Evolutionary conservation across 1,140 invertebrate species (phyloP), one percentile per base, ranked within the genome.

Genomic region (Heliconius eleuchia): DNA sequence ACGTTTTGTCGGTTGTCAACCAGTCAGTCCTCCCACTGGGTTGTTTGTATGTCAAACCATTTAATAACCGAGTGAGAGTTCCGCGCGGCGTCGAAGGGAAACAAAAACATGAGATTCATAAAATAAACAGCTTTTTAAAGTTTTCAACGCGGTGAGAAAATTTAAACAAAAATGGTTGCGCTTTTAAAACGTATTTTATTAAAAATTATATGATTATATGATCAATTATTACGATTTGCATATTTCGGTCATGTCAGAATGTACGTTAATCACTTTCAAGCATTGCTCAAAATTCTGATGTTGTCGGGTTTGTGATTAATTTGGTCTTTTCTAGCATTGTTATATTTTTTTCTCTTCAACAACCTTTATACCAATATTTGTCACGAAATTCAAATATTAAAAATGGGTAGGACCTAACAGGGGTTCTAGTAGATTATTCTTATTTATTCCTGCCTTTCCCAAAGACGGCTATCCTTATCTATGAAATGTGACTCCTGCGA

Each of bases 1-100:
- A 82, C 79, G 77, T 85, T 82, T 85, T 85, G 83, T 83, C 85
- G 84, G 82, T 80, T 88, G 86, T 91, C 89, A 91, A 93, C 91
- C 88, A 88, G 92, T 90, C 86, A 88, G 89, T 93, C 88, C 89
- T 88, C 91, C 89, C 89, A 93, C 90, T 84, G 82, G 71, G 74
- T 81, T 84, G 86, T 88, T 86, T 84, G 82, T 90, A 86, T 87
- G 83, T 80, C 85, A 85, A 85, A 86, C 82, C 85, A 87, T 86
- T 88, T 85, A 84, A 86, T 84, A 81, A 55, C 50, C 0, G 74
- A 13, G 71, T 73, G 79, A 80, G 74, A 77, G 52, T 80, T 55
- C 76, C 66, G 30, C 60, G 60, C n/a, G 60, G 57, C 19, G 71
- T 77, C 72, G 70, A 46, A 37, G 9, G 46, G 46, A 52, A 71